Conservation (phyloP, 2,888 invertebrate genomes). For the Xestia xanthographa region DNA sequence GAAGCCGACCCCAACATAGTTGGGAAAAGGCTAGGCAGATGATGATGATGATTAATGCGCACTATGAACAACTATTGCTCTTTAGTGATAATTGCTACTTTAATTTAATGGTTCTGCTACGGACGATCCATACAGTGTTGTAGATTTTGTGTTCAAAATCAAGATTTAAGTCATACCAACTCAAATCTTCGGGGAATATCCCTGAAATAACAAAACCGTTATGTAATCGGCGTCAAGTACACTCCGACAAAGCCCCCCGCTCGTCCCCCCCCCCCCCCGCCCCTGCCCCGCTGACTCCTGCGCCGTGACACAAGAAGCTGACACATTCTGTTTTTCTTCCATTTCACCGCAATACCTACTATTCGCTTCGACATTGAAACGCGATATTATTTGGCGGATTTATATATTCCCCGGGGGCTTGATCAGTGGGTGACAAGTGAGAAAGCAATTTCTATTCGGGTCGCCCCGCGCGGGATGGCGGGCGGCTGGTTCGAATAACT, state of each 20-base stretch:
- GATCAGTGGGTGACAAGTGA: constrained; percentile 70
- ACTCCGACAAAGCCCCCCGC: not conserved
- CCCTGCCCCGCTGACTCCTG: constrained; percentile 24
- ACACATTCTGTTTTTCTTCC: constrained; percentile 59
- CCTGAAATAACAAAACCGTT: constrained; percentile 16
- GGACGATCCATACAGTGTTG: not conserved
- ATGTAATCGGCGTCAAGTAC: constrained; percentile 23
- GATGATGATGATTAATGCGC: not conserved
- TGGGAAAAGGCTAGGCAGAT: too few species aligned
- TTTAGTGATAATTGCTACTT: not conserved
- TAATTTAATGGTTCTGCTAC: not conserved
- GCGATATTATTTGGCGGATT: constrained; percentile 66
- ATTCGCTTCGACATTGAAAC: constrained; percentile 56
- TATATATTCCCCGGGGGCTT: constrained; percentile 64
- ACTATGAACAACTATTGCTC: not conserved
- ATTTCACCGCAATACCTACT: constrained; percentile 41
- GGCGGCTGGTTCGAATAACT: constrained; percentile 45
- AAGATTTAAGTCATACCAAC: not conserved
- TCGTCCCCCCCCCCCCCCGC: not conserved
- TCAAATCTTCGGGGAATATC: constrained; percentile 2
- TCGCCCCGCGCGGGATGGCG: constrained; percentile 38
- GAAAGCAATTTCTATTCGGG: constrained; percentile 69
- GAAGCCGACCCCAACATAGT: too few species aligned
- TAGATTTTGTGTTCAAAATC: constrained; percentile 13
- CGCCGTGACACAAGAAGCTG: constrained; percentile 38